Percentiles rank a stretch among this genome's conserved stretches.
phyloP scores from a whole-genome alignment of 2,888 invertebrate genomes.

The Aelia acuminata region DNA sequence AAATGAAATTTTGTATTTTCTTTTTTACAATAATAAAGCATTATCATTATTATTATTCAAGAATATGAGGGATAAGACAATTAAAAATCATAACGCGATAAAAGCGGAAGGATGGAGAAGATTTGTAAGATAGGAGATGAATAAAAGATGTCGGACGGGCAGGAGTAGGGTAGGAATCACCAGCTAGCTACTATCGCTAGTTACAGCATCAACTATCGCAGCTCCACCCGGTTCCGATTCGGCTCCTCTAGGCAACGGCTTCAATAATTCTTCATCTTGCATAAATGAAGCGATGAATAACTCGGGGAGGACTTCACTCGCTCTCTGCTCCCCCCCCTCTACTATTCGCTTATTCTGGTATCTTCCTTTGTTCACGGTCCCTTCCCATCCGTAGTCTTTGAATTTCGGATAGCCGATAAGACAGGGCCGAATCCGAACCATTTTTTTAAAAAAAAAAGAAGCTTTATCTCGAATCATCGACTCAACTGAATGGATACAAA shows the following conservation, averaged over 20 bases:
- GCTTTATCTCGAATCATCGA: too few relatives aligned
- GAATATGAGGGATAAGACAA: too few relatives aligned
- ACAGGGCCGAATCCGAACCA: background rate
- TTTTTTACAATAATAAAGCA: too few relatives aligned
- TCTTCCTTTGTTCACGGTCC: slow-evolving; percentile 14
- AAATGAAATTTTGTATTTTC: too few relatives aligned
- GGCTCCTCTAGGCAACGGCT: background rate
- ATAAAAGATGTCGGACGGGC: slow-evolving; percentile 3
- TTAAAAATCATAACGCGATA: background rate
- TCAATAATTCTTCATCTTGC: slow-evolving; percentile 36
- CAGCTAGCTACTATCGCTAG: background rate
- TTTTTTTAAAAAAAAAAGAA: background rate
- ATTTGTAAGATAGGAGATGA: slow-evolving; percentile 5
- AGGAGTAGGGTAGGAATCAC: background rate
- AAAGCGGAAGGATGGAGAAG: background rate
- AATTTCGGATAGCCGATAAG: background rate
- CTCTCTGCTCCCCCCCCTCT: background rate
- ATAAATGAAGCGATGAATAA: slow-evolving; percentile 46
- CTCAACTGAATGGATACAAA: too few relatives aligned
- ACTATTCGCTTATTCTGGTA: slow-evolving; percentile 8
- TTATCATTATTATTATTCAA: too few relatives aligned
- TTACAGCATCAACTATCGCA: slow-evolving; percentile 46
- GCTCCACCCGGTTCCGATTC: slow-evolving; percentile 31
- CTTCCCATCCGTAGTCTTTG: background rate
- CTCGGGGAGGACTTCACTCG: slow-evolving; percentile 15